These are phyloP conservation scores for Leptinotarsa texana DNA, from an alignment of 1,140 invertebrate species.

Conservation along the genomic window DNA sequence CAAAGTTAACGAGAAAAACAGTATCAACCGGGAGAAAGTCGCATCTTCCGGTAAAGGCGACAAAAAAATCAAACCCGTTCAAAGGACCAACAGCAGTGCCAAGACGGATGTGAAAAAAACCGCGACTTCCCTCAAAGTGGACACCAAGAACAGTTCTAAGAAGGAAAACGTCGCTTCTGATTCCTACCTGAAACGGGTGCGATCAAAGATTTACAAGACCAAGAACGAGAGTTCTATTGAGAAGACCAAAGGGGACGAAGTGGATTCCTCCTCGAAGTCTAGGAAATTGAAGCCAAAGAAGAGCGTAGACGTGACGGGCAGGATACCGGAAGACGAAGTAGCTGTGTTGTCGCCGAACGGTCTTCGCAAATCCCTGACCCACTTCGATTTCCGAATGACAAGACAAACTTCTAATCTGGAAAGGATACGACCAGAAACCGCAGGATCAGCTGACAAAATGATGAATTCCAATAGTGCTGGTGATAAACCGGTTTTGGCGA, in stretches of 20 bases:
- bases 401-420: constrained; percentile 54
- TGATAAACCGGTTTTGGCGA: constrained; percentile 49
- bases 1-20: constrained; percentile 26
- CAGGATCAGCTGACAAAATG: constrained; percentile 29
- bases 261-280: constrained; percentile 46
- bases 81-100: constrained; percentile 18
- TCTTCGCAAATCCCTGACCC: constrained; percentile 37
- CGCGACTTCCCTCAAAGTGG: constrained; percentile 16
- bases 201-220: constrained; percentile 53
- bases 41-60: constrained; percentile 15
- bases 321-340: constrained; percentile 47
- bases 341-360: constrained; percentile 22
- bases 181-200: constrained; percentile 53
- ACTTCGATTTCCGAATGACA: constrained; percentile 49
- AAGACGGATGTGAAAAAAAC: constrained; percentile 22
- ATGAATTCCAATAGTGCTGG: constrained; percentile 22
- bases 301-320: constrained; percentile 34
- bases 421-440: constrained; percentile 40
- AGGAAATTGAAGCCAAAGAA: constrained; percentile 43
- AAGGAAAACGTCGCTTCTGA: constrained; percentile 22
- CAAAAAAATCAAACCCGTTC: constrained; percentile 11
- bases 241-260: constrained; percentile 42
- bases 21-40: constrained; percentile 30
- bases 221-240: constrained; percentile 42
- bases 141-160: constrained; percentile 22